Percentiles rank a stretch among this genome's conserved stretches.
These are phyloP conservation scores for Lycorma delicatula DNA, from an alignment of 1,140 invertebrate genomes.

Conservation along the genomic window DNA sequence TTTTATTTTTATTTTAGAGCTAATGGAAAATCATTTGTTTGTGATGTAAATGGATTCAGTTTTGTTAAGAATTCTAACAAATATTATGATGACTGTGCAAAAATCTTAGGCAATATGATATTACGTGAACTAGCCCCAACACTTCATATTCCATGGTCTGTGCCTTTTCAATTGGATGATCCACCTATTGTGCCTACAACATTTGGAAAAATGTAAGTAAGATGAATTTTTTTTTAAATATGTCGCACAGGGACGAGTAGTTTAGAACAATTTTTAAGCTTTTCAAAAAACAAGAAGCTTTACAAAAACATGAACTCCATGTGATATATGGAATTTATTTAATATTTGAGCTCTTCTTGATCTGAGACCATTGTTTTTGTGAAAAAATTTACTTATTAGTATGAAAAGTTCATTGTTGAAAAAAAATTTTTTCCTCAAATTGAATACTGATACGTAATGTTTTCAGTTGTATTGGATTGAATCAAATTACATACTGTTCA, in stretches of 20 bases:
- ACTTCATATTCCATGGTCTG: constrained; percentile 91
- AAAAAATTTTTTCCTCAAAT: no score
- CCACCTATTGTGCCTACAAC: constrained; percentile 98
- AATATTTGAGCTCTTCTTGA: no score
- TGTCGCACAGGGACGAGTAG: neutral
- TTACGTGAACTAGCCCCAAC: constrained; percentile 87
- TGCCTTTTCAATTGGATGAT: constrained; percentile 95
- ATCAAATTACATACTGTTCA: no score
- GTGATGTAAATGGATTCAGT: constrained; percentile 99
- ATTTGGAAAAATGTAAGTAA: constrained; percentile 89
- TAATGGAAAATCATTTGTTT: constrained; percentile 97
- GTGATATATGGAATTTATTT: neutral
- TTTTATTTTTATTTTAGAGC: constrained; percentile 54
- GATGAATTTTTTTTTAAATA: constrained; percentile 5
- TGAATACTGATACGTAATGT: no score
- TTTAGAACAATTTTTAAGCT: constrained; percentile 11
- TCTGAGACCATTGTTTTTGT: no score
- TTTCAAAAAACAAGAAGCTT: neutral
- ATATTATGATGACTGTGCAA: constrained; percentile 99
- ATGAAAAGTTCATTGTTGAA: no score
- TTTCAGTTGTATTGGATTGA: no score
- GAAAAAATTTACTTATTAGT: no score
- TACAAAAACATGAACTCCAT: neutral
- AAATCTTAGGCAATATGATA: constrained; percentile 93
- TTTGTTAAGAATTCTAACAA: constrained; percentile 99